Evolutionary conservation across 2,888 invertebrate genomes (phyloP).

Genomic region (Erebia aethiops): DNA sequence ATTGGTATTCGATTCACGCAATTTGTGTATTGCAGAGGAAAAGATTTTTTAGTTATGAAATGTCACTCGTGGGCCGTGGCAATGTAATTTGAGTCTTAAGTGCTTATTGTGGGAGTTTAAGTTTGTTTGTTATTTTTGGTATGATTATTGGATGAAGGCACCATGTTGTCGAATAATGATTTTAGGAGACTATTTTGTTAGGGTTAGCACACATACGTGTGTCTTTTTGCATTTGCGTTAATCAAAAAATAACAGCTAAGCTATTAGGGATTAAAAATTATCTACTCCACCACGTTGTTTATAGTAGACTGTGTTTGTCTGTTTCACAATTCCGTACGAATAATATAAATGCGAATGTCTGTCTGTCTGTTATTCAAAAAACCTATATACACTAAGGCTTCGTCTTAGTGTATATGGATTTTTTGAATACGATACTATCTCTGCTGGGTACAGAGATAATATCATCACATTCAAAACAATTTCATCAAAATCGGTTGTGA

Average conservation of each 20-base stretch:
- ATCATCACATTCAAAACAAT: too few relatives aligned
- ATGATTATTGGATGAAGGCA: conserved; percentile 35
- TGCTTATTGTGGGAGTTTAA: neutral
- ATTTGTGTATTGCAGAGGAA: conserved; percentile 29
- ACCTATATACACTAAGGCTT: too few relatives aligned
- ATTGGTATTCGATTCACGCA: conserved; percentile 15
- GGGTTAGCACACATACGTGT: conserved; percentile 11
- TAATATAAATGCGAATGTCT: too few relatives aligned
- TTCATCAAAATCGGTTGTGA: too few relatives aligned
- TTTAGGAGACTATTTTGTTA: conserved; percentile 32
- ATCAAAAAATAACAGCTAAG: conserved; percentile 3
- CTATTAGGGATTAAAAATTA: neutral
- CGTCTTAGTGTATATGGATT: too few relatives aligned
- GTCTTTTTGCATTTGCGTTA: neutral
- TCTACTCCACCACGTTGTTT: neutral
- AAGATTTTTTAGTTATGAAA: conserved; percentile 29
- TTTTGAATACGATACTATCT: too few relatives aligned
- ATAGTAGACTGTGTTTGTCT: neutral
- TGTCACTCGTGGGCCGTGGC: conserved; percentile 8
- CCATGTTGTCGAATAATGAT: conserved; percentile 35
- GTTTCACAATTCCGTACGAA: neutral
- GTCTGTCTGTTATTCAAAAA: too few relatives aligned
- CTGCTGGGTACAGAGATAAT: too few relatives aligned
- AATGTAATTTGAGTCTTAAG: conserved; percentile 30
- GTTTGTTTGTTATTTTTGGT: conserved; percentile 14